Conservation (phyloP, 2,113 vertebrate species). For the Burhinus oedicnemus region DNA sequence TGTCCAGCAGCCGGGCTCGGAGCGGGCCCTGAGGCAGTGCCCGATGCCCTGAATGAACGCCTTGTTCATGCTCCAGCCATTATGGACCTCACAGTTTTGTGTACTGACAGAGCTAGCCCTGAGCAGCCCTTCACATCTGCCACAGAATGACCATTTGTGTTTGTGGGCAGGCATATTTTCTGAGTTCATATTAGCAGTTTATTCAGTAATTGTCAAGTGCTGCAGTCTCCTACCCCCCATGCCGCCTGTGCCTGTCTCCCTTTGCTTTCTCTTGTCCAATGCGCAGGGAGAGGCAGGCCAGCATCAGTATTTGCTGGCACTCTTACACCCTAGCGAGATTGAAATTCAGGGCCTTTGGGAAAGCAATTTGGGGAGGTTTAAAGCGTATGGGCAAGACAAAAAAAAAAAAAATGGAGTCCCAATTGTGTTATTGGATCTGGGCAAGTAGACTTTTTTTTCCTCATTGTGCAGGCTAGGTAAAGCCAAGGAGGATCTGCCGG, state of each 20-base stretch:
- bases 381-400: neutral
- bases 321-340: neutral
- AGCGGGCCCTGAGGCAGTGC: neutral
- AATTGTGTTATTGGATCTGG: neutral
- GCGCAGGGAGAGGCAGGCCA: neutral
- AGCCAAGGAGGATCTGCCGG: neutral
- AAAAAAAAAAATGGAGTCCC: neutral
- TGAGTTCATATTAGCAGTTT: neutral
- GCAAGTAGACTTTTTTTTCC: neutral
- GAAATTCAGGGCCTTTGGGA: neutral
- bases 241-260: neutral
- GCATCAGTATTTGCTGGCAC: neutral
- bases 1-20: neutral
- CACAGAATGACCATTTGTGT: neutral
- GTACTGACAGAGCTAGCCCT: neutral
- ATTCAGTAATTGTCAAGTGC: neutral
- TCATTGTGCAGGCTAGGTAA: accelerated
- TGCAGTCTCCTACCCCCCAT: neutral
- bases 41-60: neutral
- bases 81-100: neutral
- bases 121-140: neutral
- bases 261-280: neutral
- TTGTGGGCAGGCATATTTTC: neutral
- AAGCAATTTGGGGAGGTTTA: neutral
- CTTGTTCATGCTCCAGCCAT: conserved; percentile 4